Evolutionary conservation across 2,797 vertebrate species (phyloP), one percentile per base, ranked within the genome.

Genomic region (Tinamus major): DNA sequence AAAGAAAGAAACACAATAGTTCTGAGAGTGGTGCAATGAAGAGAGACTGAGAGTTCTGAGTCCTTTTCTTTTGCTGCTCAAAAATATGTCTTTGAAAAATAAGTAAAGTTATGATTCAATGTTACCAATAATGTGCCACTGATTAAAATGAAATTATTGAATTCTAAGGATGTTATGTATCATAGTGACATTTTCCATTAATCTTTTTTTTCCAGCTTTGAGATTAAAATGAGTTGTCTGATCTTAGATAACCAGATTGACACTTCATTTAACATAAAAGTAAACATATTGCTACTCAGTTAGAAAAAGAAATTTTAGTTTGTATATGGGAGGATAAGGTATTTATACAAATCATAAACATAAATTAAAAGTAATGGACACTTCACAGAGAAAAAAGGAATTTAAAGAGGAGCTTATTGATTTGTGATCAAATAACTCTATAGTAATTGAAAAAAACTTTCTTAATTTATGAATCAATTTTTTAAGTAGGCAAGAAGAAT

Each of bases 111-210:
- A 81, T 92, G 75, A 94, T 81, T 96, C 89, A 92, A 33, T 92
- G 48, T 95, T 95, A 93, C 51, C 85, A 96, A 94, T 90, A 95
- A 96, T 75, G 58, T 91, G 44, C 72, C 96, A 70, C 68, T 95
- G 59, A 96, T 96, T 96, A 94, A 96, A 97, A 96, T 64, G 7
- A 95, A 97, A 95, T 95, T 84, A 96, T 86, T 88, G 31, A 44
- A 97, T 94, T 96, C 74, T 85, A 89, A 94, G 31, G 21, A 82
- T 95, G 72, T 90, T 86, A 92, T 95, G 56, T 64, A 94, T 96
- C 90, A 93, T 63, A 77, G 51, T 46, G 39, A 93, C n/a, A 37
- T 85, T 94, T 96, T 80, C 31, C 72, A 97, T 92, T 96, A 90
- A 94, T 93, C 79, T 85, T 95, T 85, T 79, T 86, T 95, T 95